A percentile compares a stretch with the other conserved stretches of the same genome.
Conservation (phyloP, 2,797 vertebrate species). For the Parotocinclus haroldoi region DNA sequence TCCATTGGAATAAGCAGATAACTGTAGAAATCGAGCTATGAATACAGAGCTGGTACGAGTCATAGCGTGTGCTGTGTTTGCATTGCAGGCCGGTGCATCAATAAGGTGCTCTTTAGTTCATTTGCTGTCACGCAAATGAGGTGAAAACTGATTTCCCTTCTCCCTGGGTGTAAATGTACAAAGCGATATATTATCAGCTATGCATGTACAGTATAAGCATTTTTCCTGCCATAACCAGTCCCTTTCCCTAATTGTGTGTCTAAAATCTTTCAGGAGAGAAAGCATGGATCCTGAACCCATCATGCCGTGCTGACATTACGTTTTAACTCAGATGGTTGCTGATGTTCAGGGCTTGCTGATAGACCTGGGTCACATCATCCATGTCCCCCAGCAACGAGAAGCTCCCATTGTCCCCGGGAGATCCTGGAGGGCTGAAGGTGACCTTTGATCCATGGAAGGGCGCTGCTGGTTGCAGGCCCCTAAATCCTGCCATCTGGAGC, state of each 20-base stretch:
- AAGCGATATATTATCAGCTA: conserved; percentile 18
- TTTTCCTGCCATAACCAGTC: no score
- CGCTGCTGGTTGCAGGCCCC: conserved; percentile 81
- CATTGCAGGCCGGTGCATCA: conserved; percentile 10
- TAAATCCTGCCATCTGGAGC: conserved; percentile 89
- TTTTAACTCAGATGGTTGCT: conserved; percentile 90
- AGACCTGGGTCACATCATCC: conserved; percentile 99
- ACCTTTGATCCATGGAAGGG: conserved; percentile 84
- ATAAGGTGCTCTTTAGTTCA: conserved; percentile 41
- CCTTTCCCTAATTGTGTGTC: no score
- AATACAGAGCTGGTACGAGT: no score
- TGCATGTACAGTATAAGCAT: conserved; percentile 56
- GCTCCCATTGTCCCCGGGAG: conserved; percentile 92
- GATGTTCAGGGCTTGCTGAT: conserved; percentile 97
- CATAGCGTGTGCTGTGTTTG: not conserved
- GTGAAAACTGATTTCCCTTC: conserved; percentile 26
- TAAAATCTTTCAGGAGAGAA: not conserved
- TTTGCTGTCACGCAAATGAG: conserved; percentile 4
- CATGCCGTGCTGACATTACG: not conserved
- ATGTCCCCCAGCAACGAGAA: conserved; percentile 95
- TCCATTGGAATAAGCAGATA: no score
- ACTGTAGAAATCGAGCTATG: no score
- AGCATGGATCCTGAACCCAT: no score
- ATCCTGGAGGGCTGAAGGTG: conserved; percentile 78
- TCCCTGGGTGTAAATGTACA: conserved; percentile 49